Percentiles rank a stretch among this genome's conserved stretches.
These are phyloP conservation scores for Hylia prasina DNA, from an alignment of 2,113 vertebrate species.

Conservation along the genomic window DNA sequence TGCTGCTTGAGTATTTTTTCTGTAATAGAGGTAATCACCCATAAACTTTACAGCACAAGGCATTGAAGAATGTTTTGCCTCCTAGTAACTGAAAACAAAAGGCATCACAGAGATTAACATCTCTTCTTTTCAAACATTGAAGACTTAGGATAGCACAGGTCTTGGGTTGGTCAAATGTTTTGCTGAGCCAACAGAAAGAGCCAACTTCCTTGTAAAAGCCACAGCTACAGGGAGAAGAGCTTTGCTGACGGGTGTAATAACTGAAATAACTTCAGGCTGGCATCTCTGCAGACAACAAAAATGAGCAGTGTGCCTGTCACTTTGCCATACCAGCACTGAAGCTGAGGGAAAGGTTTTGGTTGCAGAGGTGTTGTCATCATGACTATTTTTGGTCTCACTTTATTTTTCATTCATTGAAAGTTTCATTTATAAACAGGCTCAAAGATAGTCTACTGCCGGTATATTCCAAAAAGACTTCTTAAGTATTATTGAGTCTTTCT, in stretches of 20 bases:
- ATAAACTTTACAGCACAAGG: not conserved
- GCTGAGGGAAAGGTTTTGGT: not conserved
- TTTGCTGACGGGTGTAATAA: not conserved
- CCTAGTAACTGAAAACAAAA: not conserved
- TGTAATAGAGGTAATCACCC: not conserved
- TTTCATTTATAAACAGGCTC: not conserved
- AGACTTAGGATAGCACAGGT: not conserved
- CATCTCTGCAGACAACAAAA: not conserved
- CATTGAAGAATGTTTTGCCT: not conserved
- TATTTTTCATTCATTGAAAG: not conserved
- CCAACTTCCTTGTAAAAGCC: not conserved
- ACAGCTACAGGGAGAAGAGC: not conserved
- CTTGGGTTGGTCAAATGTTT: not conserved
- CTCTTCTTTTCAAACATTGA: not conserved
- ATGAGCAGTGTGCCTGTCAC: fast-evolving
- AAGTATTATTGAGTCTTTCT: not conserved
- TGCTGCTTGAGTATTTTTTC: not conserved
- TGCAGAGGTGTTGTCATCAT: not conserved
- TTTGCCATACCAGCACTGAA: fast-evolving
- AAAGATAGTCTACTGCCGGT: not conserved
- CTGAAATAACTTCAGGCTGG: not conserved
- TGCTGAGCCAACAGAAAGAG: not conserved
- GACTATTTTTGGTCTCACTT: not conserved
- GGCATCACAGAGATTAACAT: not conserved
- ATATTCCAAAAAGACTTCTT: not conserved